A percentile compares a stretch with the other conserved stretches of the same genome.
These are phyloP conservation scores for Hystrix brachyura DNA, from an alignment of 2,113 vertebrate species.

Conservation along the genomic window DNA sequence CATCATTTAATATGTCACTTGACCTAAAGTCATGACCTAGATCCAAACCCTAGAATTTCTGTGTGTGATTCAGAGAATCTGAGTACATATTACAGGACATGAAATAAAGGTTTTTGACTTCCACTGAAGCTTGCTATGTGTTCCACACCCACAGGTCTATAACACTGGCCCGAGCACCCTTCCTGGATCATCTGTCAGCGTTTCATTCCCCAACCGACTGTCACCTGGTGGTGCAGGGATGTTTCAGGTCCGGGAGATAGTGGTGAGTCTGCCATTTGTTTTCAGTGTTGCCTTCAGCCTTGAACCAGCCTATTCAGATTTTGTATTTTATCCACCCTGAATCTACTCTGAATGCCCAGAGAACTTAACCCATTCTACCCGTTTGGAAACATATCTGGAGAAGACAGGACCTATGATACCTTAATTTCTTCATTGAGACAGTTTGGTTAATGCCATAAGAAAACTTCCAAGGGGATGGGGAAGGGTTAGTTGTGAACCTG, in stretches of 20 bases:
- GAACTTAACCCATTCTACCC: background rate
- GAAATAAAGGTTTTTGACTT: constrained; percentile 54
- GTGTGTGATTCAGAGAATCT: background rate
- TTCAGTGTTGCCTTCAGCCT: background rate
- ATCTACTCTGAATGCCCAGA: background rate
- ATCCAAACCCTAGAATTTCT: background rate
- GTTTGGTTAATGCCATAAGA: background rate
- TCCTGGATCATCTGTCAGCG: constrained; percentile 93
- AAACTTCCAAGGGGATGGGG: background rate
- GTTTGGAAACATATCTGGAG: background rate
- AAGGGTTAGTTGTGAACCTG: background rate
- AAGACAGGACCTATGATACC: background rate
- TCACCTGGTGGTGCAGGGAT: constrained; percentile 94
- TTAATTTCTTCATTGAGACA: background rate
- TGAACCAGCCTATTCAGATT: background rate
- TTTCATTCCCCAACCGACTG: constrained; percentile 96
- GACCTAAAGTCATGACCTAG: background rate
- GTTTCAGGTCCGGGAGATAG: constrained; percentile 94
- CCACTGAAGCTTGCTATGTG: background rate
- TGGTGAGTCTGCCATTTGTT: constrained; percentile 89
- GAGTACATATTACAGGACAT: background rate
- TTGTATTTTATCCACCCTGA: background rate
- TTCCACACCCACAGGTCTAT: constrained; percentile 91
- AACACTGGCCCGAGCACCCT: constrained; percentile 98
- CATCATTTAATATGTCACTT: background rate